phyloP scores from a whole-genome alignment of 35 echinoderm and acorn worm species.

The Strongylocentrotus purpuratus region DNA sequence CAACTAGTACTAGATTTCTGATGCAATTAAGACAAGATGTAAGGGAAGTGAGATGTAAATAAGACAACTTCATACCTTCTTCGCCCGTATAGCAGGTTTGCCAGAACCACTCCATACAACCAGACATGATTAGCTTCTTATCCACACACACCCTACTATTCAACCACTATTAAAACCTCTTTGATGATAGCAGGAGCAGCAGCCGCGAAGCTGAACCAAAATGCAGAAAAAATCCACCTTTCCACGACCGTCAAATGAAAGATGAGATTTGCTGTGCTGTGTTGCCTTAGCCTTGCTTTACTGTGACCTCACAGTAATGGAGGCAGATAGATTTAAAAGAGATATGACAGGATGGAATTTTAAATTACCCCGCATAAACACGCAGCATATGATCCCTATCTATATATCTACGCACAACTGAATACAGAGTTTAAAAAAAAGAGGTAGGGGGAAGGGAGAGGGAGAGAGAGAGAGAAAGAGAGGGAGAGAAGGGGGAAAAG shows the following conservation, averaged over 20 bases:
- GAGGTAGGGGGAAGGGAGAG: neutral
- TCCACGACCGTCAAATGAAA: neutral
- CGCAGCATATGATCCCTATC: neutral
- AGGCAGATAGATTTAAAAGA: slow-evolving; percentile 12
- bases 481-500: neutral
- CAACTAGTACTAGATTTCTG: neutral
- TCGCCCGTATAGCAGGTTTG: neutral
- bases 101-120: neutral
- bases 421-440: neutral
- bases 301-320: neutral
- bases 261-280: neutral
- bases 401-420: slow-evolving; percentile 1
- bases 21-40: neutral
- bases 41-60: neutral
- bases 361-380: slow-evolving; percentile 12
- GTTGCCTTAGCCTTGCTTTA: neutral
- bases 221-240: neutral
- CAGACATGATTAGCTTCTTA: neutral
- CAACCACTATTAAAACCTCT: neutral
- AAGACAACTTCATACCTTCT: neutral
- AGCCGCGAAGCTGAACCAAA: neutral
- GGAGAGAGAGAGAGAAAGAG: neutral
- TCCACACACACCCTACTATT: neutral
- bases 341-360: slow-evolving; percentile 15
- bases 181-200: neutral